phyloP scores from a whole-genome alignment of 2,113 vertebrate species.

The Phalacrocorax carbo region DNA sequence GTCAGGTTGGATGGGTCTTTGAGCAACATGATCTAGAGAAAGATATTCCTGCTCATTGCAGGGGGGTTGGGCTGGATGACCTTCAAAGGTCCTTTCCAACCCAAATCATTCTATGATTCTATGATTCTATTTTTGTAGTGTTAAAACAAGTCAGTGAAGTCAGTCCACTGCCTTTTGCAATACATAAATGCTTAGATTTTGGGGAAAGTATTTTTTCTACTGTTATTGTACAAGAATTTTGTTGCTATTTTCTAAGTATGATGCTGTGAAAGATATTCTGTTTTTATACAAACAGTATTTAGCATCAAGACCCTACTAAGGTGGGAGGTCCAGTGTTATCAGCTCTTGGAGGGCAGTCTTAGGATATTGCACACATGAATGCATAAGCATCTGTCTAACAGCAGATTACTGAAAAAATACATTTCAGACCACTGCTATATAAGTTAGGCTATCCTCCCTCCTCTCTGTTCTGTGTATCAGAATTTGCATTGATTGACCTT shows the following conservation, averaged over 20 bases:
- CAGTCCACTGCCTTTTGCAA: background rate
- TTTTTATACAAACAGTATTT: background rate
- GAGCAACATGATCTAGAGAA: background rate
- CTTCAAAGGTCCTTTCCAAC: background rate
- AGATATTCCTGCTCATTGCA: background rate
- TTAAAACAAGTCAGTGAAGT: background rate
- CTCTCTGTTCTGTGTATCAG: background rate
- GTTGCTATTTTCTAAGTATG: background rate
- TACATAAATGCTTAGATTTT: background rate
- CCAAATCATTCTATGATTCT: background rate
- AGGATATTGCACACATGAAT: background rate
- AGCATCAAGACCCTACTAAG: background rate
- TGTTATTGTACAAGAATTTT: background rate
- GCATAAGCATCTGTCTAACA: background rate
- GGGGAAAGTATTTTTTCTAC: background rate
- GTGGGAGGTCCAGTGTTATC: background rate
- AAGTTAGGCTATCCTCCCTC: background rate
- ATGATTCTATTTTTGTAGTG: background rate
- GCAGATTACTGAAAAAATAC: background rate
- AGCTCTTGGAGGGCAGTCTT: background rate
- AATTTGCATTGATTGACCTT: background rate
- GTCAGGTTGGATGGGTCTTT: background rate
- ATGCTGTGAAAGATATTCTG: background rate
- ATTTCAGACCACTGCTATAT: background rate
- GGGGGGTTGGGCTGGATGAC: background rate